These are phyloP conservation scores for Hemistola chrysoprasaria DNA, from an alignment of 2,888 invertebrate genomes.

Conservation along the genomic window DNA sequence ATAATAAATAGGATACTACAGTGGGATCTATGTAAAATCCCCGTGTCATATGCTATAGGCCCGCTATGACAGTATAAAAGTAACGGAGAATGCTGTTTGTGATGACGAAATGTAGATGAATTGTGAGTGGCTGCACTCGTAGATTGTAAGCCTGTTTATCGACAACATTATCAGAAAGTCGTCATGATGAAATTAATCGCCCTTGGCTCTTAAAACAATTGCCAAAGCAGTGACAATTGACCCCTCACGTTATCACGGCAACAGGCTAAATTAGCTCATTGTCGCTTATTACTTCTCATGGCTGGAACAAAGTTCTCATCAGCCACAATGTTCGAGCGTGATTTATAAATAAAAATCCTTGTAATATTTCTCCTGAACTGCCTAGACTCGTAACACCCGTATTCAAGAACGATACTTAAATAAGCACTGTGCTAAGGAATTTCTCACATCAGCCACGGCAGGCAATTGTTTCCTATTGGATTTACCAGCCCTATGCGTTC, in stretches of 20 bases:
- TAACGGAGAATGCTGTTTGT: conserved; percentile 16
- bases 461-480: too few relatives aligned
- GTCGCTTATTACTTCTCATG: conserved; percentile 17
- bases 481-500: too few relatives aligned
- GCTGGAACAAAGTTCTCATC: conserved; percentile 16
- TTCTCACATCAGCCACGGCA: too few relatives aligned
- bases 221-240: conserved; percentile 26
- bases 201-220: conserved; percentile 31
- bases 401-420: too few relatives aligned
- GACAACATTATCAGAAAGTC: conserved; percentile 23
- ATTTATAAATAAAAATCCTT: too few relatives aligned
- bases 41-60: too few relatives aligned
- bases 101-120: conserved; percentile 24
- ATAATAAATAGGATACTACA: too few relatives aligned
- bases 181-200: conserved; percentile 29
- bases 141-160: conserved; percentile 2
- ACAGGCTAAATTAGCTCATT: conserved; percentile 28
- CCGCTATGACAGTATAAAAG: conserved; percentile 9
- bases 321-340: conserved; percentile 15
- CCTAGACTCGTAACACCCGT: too few relatives aligned
- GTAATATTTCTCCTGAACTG: too few relatives aligned
- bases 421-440: too few relatives aligned
- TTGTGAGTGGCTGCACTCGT: conserved; percentile 14
- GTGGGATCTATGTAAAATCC: too few relatives aligned
- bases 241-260: conserved; percentile 29